phyloP scores from a whole-genome alignment of 2,888 invertebrate species.

The Pseudococcus longispinus region DNA sequence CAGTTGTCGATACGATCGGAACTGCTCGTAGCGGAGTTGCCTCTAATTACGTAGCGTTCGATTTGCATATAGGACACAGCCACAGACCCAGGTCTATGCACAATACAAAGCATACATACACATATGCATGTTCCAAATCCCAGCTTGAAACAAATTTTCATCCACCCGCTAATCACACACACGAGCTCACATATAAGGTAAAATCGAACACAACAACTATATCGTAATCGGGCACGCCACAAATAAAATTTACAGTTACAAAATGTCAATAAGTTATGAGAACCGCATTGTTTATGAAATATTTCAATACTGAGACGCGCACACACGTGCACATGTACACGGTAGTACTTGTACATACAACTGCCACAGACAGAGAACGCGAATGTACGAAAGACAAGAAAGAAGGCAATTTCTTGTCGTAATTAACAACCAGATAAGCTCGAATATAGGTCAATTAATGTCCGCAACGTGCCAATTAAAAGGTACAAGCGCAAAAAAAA shows the following conservation, averaged over 20 bases:
- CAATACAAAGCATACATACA: background rate
- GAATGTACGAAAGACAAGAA: background rate
- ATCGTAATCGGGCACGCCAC: slow-evolving; percentile 20
- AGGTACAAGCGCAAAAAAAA: background rate
- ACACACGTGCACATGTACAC: background rate
- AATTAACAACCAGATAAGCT: slow-evolving; percentile 31
- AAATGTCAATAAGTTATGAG: slow-evolving; percentile 33
- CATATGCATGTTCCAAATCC: background rate
- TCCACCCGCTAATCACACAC: background rate
- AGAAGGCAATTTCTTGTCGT: slow-evolving; percentile 29
- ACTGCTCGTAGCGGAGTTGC: background rate
- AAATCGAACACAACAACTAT: slow-evolving; percentile 13
- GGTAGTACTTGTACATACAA: no score
- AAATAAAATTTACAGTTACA: slow-evolving; percentile 38
- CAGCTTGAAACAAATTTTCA: background rate
- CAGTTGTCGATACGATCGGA: slow-evolving; percentile 10
- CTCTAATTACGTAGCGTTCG: background rate
- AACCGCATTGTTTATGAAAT: slow-evolving; percentile 39
- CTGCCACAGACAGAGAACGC: background rate
- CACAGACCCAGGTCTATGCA: background rate
- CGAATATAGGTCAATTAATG: slow-evolving; percentile 37
- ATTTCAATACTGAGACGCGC: background rate
- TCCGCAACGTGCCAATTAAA: slow-evolving; percentile 39
- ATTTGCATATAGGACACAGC: background rate
- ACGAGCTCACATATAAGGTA: background rate